Conservation (phyloP, 2,113 vertebrate species). For the Martes martes region DNA sequence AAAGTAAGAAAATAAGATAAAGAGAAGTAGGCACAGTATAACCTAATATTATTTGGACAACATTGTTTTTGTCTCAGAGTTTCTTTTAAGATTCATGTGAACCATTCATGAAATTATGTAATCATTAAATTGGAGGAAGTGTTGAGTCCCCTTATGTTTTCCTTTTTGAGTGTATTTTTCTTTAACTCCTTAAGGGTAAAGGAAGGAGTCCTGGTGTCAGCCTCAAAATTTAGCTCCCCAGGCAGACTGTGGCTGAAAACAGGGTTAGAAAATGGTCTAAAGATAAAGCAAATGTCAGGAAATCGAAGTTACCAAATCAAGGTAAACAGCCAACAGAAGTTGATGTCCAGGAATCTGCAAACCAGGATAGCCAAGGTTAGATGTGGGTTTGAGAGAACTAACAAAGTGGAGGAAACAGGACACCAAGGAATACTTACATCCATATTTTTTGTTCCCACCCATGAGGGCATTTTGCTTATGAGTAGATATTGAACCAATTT, state of each 20-base stretch:
- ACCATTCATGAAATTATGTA: neutral
- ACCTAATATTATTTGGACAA: neutral
- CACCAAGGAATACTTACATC: neutral
- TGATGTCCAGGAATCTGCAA: neutral
- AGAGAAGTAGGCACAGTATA: neutral
- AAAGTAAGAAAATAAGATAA: neutral
- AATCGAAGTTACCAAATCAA: neutral
- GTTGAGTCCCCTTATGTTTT: neutral
- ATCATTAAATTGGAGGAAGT: neutral
- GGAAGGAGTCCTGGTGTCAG: neutral
- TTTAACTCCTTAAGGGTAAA: neutral
- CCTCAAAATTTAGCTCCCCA: neutral
- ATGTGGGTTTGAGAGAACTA: neutral
- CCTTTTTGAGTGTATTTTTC: neutral
- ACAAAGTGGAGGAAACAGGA: neutral
- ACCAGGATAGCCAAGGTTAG: neutral
- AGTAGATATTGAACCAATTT: neutral
- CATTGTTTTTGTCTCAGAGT: neutral
- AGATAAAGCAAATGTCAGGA: neutral
- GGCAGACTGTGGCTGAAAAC: neutral
- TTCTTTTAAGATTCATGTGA: neutral
- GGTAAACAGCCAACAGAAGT: neutral
- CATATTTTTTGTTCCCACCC: neutral
- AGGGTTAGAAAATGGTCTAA: neutral
- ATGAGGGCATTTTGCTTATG: neutral